Percentiles rank a stretch among this genome's conserved stretches.
Conservation (phyloP, 2,797 vertebrate species). For the Dipus sagitta region DNA sequence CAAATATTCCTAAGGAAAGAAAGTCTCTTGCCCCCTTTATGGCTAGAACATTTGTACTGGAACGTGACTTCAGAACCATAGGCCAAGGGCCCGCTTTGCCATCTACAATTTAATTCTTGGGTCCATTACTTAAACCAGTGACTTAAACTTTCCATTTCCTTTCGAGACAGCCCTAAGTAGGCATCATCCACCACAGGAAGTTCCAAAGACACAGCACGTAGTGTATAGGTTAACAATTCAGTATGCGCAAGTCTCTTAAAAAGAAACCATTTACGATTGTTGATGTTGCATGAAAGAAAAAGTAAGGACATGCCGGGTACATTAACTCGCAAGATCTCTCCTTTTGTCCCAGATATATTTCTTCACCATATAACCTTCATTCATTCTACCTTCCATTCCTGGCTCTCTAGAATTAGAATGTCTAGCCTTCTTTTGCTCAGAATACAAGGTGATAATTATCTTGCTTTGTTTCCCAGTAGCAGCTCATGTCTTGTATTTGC, state of each 20-base stretch:
- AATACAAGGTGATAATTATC: slow-evolving; percentile 72
- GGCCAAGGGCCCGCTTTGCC: slow-evolving; percentile 7
- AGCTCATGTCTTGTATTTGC: slow-evolving; percentile 13
- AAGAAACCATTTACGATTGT: neutral
- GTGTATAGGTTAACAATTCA: neutral
- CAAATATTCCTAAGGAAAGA: neutral
- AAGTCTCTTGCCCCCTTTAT: neutral
- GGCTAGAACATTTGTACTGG: neutral
- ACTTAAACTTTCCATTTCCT: slow-evolving; percentile 53
- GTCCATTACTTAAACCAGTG: slow-evolving; percentile 32
- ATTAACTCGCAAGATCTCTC: slow-evolving; percentile 24
- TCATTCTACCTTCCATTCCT: slow-evolving; percentile 54
- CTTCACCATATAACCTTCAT: neutral
- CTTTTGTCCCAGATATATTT: slow-evolving; percentile 23
- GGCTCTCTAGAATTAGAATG: slow-evolving; percentile 66
- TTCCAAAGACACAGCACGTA: neutral
- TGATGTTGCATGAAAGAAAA: neutral
- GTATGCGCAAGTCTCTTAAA: neutral
- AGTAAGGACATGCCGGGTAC: neutral
- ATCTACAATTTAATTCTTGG: slow-evolving; percentile 21
- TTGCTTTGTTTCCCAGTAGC: slow-evolving; percentile 29
- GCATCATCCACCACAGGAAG: neutral
- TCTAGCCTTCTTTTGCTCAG: slow-evolving; percentile 61
- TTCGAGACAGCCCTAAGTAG: neutral
- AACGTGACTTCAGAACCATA: slow-evolving; percentile 47